Percentiles rank a stretch among this genome's conserved stretches.
Conservation (phyloP, 2,113 vertebrate species). For the Empidonax traillii region DNA sequence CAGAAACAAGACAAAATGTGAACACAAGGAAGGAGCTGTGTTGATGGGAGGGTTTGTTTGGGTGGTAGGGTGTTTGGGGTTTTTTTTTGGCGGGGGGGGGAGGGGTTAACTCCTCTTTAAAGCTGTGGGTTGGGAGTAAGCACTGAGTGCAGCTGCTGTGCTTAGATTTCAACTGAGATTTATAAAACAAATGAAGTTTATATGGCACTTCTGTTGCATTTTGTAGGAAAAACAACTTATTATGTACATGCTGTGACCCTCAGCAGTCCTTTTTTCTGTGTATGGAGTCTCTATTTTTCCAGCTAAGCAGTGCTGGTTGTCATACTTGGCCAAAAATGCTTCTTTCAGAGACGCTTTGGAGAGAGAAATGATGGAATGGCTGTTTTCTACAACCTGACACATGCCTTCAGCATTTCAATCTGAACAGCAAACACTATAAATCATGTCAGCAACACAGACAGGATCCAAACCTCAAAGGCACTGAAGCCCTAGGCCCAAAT, state of each 20-base stretch:
- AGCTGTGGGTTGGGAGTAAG: background rate
- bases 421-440: background rate
- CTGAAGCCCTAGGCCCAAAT: background rate
- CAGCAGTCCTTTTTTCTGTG: background rate
- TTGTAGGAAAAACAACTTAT: background rate
- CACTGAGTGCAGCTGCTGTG: background rate
- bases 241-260: background rate
- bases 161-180: background rate
- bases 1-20: accelerated
- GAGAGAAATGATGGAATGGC: background rate
- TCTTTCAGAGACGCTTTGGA: background rate
- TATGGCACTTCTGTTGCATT: background rate
- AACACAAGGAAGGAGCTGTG: background rate
- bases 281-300: background rate
- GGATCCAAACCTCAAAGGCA: background rate
- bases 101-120: too few relatives aligned
- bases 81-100: too few relatives aligned
- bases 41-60: background rate
- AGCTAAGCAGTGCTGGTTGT: background rate
- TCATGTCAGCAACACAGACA: background rate
- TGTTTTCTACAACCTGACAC: background rate
- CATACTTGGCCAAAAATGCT: background rate
- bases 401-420: background rate
- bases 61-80: background rate
- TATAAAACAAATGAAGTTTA: background rate